phyloP scores from a whole-genome alignment of 2,888 invertebrate species.

The Hymenopus coronatus region DNA sequence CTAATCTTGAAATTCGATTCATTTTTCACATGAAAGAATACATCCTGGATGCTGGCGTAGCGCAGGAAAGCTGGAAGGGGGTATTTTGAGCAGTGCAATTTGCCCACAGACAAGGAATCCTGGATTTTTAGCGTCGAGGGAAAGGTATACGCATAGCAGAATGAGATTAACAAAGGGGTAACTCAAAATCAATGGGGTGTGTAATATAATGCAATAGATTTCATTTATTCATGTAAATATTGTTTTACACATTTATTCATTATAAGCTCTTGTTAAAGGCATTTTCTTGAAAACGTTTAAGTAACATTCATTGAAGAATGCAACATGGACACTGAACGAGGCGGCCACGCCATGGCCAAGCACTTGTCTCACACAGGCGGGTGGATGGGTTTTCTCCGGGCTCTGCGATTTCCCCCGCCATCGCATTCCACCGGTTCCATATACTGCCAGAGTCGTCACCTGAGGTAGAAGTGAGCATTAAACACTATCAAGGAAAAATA shows the following conservation, averaged over 20 bases:
- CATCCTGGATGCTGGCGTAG: neutral
- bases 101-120: conserved; percentile 1
- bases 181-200: neutral
- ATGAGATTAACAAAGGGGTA: conserved; percentile 5
- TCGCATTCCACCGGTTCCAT: no score
- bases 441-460: no score
- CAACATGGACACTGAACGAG: no score
- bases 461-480: no score
- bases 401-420: no score
- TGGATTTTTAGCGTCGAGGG: neutral
- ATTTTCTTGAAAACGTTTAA: no score
- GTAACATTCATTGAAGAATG: no score
- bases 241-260: neutral
- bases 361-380: no score
- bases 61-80: neutral
- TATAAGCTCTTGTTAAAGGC: no score
- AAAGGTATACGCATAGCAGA: neutral
- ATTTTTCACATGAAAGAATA: neutral
- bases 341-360: no score
- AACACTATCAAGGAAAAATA: no score
- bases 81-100: neutral
- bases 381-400: no score
- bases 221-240: neutral
- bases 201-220: neutral
- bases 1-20: conserved; percentile 12